phyloP scores from a whole-genome alignment of 2,797 vertebrate species.

The Simalia tracyae region DNA sequence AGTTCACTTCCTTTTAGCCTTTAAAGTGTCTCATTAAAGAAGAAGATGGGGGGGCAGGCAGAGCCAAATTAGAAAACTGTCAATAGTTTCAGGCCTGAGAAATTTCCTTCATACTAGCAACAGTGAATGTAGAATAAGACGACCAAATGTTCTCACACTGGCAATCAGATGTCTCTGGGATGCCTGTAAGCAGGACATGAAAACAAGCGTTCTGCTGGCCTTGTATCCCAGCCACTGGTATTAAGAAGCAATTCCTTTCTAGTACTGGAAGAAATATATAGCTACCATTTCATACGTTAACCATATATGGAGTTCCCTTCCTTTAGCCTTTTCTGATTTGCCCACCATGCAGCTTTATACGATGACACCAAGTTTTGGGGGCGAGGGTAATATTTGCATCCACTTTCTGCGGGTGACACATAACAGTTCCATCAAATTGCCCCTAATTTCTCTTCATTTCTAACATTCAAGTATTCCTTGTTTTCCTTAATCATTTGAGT shows the following conservation, averaged over 20 bases:
- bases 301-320: background rate
- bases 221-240: background rate
- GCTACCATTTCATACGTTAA: background rate
- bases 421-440: background rate
- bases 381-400: background rate
- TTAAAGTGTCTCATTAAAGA: background rate
- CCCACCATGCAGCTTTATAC: background rate
- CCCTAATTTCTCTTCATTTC: background rate
- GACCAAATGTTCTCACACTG: background rate
- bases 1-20: too few relatives aligned
- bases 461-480: background rate
- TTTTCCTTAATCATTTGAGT: background rate
- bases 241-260: background rate
- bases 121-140: background rate
- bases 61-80: background rate
- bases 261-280: background rate
- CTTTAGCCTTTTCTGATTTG: background rate
- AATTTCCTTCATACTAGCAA: background rate
- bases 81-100: background rate
- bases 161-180: background rate
- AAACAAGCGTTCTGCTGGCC: background rate
- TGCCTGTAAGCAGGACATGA: background rate
- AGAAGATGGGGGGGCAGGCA: background rate
- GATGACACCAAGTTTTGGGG: background rate
- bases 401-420: background rate